Base-by-base conservation (phyloP, 1,140 invertebrate species). In the Trypoxylus dichotomus region DNA sequence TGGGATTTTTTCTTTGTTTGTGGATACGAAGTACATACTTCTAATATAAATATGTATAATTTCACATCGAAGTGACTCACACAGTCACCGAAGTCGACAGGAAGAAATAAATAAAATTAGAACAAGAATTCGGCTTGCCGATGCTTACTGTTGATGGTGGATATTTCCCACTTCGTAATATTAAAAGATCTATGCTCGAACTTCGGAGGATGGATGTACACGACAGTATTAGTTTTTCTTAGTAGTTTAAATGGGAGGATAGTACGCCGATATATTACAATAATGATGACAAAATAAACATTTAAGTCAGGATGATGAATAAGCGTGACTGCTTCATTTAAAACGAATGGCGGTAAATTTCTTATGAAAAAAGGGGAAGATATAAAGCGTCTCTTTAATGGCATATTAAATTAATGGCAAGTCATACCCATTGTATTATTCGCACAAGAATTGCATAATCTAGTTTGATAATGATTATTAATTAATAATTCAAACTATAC, bases 91-190 rank as follows among this genome's bases (percentile, higher is more conserved):
- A 76, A 76, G 75, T 58, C 54, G 75, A 76, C 75, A 76, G 75
- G 47, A 76, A 76, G 75, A 76, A 76, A 76, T 76, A 76, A 76
- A 76, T 76, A 76, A 76, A 76, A 58, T 76, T 76, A 58, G 75
- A 76, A 60, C 75, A 76, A 76, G 75, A 76, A 76, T 76, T 58
- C 27, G 47, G 21, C 47, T 76, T 25, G 75, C 47, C 54, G 75
- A 54, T 54, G 47, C 15, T 15, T 37, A n/a, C 47, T 54, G 32
- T 37, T 37, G 32, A 37, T 8, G 32, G 32, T 37, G 32, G 32
- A 37, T 37, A 37, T 37, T 37, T 37, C 32, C 32, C 32, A 37
- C 32, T 37, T 37, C 32, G 47, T 54, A 54, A 54, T 54, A 54
- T 54, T 54, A 54, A n/a, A 19, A 54, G 47, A 54, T 54, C 47